Conservation (phyloP, 2,888 invertebrate species). For the Tetheella fluctuosa region DNA sequence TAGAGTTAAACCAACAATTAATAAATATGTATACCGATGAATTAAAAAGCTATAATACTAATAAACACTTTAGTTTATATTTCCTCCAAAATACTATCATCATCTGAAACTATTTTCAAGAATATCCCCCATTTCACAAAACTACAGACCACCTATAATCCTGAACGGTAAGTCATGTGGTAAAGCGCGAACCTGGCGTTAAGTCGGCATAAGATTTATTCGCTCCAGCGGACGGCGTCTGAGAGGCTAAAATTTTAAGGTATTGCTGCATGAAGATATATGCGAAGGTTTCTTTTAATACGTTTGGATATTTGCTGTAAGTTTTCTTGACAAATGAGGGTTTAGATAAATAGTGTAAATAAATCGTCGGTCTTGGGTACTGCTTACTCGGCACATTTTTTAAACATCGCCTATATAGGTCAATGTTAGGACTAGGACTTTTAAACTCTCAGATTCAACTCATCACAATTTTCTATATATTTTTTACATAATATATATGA, state of each 20-base stretch:
- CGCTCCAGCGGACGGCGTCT: not conserved
- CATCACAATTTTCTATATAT: no score
- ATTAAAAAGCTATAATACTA: no score
- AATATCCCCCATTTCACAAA: not conserved
- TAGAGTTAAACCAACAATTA: no score
- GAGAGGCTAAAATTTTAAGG: not conserved
- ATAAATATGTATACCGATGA: no score
- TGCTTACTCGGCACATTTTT: not conserved
- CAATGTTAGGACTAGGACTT: no score
- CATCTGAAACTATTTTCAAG: no score
- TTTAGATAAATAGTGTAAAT: not conserved
- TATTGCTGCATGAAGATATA: conserved; percentile 1
- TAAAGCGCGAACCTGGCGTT: not conserved
- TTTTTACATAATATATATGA: no score
- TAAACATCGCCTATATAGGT: no score
- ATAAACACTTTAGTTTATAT: no score
- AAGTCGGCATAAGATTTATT: conserved; percentile 6
- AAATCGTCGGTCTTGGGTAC: not conserved
- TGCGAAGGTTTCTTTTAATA: not conserved
- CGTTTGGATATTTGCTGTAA: not conserved
- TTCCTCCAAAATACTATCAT: no score
- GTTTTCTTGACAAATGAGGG: conserved; percentile 3
- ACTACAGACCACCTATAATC: not conserved
- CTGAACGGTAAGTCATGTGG: not conserved
- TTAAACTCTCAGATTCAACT: no score